These are phyloP conservation scores for Chauna torquata DNA, from an alignment of 2,113 vertebrate genomes.

Conservation along the genomic window DNA sequence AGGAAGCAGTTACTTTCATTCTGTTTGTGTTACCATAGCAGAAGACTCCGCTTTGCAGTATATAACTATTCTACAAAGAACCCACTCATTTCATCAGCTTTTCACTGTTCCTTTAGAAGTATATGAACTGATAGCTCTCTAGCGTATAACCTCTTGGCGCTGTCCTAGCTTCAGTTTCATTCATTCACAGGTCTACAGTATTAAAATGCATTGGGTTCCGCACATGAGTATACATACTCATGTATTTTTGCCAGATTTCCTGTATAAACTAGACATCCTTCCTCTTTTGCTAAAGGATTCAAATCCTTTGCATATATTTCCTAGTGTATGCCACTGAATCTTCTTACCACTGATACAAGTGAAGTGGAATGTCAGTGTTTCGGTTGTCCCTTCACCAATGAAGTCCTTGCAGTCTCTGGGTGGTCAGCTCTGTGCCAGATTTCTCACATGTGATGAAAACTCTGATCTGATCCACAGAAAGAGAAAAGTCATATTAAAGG, in stretches of 20 bases:
- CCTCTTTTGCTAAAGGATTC: neutral
- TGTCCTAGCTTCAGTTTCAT: neutral
- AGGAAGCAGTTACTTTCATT: neutral
- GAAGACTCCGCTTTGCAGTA: neutral
- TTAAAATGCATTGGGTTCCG: neutral
- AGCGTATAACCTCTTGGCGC: accelerated
- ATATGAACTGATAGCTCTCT: neutral
- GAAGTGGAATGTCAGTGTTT: neutral
- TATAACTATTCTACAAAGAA: neutral
- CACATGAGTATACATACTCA: accelerated
- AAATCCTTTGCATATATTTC: neutral
- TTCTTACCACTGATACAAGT: neutral
- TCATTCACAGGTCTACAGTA: neutral
- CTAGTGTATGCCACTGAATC: neutral
- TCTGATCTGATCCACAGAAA: neutral
- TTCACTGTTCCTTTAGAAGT: neutral
- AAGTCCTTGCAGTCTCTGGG: neutral
- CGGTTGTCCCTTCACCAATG: neutral
- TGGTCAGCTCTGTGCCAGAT: neutral
- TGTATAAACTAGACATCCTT: neutral
- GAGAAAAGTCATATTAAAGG: neutral
- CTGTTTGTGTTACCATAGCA: neutral
- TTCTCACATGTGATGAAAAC: neutral
- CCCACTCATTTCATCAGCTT: neutral
- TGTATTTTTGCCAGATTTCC: neutral